These are phyloP conservation scores for Pomacea canaliculata DNA, from an alignment of 2,888 invertebrate genomes.

Conservation along the genomic window DNA sequence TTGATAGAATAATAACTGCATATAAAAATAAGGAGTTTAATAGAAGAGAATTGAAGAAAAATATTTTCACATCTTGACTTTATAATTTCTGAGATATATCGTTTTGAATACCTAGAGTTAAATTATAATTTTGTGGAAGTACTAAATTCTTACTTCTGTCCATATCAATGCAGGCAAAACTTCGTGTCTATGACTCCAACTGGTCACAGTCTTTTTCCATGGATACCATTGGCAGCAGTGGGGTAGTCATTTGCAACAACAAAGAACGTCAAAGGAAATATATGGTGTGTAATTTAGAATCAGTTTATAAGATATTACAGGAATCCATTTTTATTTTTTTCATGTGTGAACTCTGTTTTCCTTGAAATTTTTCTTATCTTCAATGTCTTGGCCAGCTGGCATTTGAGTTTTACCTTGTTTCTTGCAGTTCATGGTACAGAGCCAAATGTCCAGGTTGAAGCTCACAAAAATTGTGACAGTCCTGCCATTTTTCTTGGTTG, in stretches of 20 bases:
- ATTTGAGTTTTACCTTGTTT: not conserved
- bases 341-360: too few species aligned
- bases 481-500: slow-evolving; percentile 83
- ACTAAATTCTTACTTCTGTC: too few species aligned
- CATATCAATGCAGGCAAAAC: slow-evolving; percentile 59
- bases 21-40: too few species aligned
- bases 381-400: too few species aligned
- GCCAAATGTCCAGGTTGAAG: slow-evolving; percentile 79
- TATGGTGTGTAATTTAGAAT: slow-evolving; percentile 65
- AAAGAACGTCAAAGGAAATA: slow-evolving; percentile 81
- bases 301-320: not conserved
- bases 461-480: slow-evolving; percentile 85
- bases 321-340: not conserved
- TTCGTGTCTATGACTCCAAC: slow-evolving; percentile 69
- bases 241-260: slow-evolving; percentile 77
- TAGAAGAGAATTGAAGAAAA: too few species aligned
- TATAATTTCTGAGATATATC: too few species aligned
- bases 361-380: too few species aligned
- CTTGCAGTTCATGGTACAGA: slow-evolving; percentile 76
- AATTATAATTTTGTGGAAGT: too few species aligned
- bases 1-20: too few species aligned
- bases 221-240: slow-evolving; percentile 82
- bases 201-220: slow-evolving; percentile 71
- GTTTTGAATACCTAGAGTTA: too few species aligned
- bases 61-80: too few species aligned